phyloP scores from a whole-genome alignment of 2,888 invertebrate genomes.

The Lasioglossum leucozonium region DNA sequence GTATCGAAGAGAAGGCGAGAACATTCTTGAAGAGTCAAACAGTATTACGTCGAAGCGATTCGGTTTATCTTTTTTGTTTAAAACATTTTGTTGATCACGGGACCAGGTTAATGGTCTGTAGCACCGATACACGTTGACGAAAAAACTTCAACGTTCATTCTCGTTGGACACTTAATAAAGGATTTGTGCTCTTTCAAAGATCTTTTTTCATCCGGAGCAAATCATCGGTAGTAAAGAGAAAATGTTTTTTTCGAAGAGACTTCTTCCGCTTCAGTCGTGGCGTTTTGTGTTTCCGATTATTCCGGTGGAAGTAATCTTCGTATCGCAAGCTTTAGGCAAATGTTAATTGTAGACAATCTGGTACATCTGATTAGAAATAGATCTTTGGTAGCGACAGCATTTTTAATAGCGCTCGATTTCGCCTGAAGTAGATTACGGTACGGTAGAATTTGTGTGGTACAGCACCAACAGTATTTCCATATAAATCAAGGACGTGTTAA shows the following conservation, averaged over 20 bases:
- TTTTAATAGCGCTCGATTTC: not conserved
- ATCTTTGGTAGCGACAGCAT: not conserved
- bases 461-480: not conserved
- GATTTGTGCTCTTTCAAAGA: constrained; percentile 29
- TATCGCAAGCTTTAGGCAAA: not conserved
- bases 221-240: not conserved
- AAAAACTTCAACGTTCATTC: not conserved
- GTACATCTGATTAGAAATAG: not conserved
- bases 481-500: not conserved
- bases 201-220: not conserved
- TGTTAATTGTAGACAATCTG: not conserved
- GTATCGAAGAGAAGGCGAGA: constrained; percentile 4
- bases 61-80: constrained; percentile 23
- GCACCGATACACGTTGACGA: constrained; percentile 19
- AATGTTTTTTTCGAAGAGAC: constrained; percentile 25
- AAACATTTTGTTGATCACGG: constrained; percentile 30
- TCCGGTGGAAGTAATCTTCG: not conserved
- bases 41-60: constrained; percentile 12
- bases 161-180: not conserved
- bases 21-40: constrained; percentile 11
- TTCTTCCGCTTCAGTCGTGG: not conserved
- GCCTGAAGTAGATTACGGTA: not conserved
- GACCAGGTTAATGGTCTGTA: constrained; percentile 24
- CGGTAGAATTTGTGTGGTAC: not conserved
- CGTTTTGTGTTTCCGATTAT: not conserved